Base-by-base conservation (phyloP, 2,113 vertebrate species). In the Sialia sialis region DNA sequence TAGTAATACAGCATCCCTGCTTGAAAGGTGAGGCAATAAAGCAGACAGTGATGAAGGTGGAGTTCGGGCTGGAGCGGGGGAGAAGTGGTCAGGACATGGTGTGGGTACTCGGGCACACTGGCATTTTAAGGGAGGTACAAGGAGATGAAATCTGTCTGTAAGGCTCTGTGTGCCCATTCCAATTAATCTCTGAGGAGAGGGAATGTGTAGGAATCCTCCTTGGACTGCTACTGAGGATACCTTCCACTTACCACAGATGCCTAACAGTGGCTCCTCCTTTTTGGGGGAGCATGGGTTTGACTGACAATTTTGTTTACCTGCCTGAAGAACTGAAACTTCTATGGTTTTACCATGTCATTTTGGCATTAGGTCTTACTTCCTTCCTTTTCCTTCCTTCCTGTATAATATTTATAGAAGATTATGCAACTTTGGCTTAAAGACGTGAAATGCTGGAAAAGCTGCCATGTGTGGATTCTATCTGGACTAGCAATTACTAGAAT, bases 51-150 rank as follows among this genome's bases (percentile, higher is more conserved):
- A 44, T 41, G 30, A 75, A 79, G 16, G 1, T 46, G 17, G 29
- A 69, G 25, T 46, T 76, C 38, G 76, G 11, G 23, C 3, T 74
- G 30, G 60, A 85, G 43, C 23, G 51, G 15, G 49, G 8, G 25
- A 44, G 46, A 82, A 70, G 11, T 20, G 10, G 10, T 64, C 36
- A 60, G 22, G 54, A 56, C 16, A 17, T 11, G 27, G 34, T 16
- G 51, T 48, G 32, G 11, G 20, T 66, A 11, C 6, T 63, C 0
- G 0, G 34, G 21, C 39, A 82, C 13, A 13, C 3, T 70, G 62
- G 2, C 18, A 66, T 74, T 88, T 74, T 62, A 62, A 70, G 23
- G 29, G 30, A 78, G 16, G 20, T 14, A 56, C 25, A 25, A 85
- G 23, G 4, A 60, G 25, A 17, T 38, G 27, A 62, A 60, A 78